phyloP scores from a whole-genome alignment of 2,888 invertebrate species.

The Sicus ferrugineus region DNA sequence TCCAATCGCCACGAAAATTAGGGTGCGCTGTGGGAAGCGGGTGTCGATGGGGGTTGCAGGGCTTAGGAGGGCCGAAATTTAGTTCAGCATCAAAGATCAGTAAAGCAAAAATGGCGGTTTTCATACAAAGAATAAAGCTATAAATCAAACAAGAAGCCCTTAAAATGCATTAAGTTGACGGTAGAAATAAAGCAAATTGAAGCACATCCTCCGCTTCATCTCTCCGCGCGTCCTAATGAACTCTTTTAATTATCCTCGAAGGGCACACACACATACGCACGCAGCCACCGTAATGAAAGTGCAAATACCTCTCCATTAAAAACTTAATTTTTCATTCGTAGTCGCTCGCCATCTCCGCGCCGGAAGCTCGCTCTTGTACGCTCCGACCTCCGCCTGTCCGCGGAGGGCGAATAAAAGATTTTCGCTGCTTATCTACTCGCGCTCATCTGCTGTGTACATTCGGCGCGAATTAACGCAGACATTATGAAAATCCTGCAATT shows the following conservation, averaged over 20 bases:
- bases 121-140: no score
- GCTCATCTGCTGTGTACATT: constrained; percentile 4
- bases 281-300: constrained; percentile 34
- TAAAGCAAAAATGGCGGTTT: no score
- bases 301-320: constrained; percentile 38
- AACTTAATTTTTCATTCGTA: constrained; percentile 37
- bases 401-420: constrained; percentile 18
- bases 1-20: no score
- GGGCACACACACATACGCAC: no score
- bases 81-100: no score
- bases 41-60: no score
- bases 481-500: constrained; percentile 40
- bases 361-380: neutral
- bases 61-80: no score
- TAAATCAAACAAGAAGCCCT: no score
- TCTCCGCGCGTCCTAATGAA: neutral
- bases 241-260: constrained; percentile 17
- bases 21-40: no score
- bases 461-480: constrained; percentile 32
- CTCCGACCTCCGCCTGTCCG: neutral
- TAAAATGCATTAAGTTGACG: no score
- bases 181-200: no score
- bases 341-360: neutral
- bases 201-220: neutral
- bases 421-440: neutral